phyloP scores from a whole-genome alignment of 2,888 invertebrate species.

The Lepidocyrtinus sp. region DNA sequence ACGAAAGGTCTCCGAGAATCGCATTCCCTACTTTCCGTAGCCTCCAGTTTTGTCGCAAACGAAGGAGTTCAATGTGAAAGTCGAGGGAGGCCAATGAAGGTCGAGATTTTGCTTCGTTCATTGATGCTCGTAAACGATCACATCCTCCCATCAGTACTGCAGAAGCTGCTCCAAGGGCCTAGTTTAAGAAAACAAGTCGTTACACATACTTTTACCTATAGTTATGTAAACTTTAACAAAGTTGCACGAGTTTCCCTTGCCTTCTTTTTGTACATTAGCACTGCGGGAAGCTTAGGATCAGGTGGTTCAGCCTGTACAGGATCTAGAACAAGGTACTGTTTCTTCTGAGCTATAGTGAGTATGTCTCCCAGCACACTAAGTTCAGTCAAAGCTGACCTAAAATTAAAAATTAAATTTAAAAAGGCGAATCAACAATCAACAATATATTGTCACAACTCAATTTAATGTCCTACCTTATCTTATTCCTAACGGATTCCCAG shows the following conservation, averaged over 20 bases:
- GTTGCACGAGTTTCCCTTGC: constrained; percentile 71
- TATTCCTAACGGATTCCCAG: constrained; percentile 94
- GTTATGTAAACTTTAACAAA: neutral
- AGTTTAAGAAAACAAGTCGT: neutral
- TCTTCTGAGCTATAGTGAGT: constrained; percentile 91
- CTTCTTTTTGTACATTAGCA: constrained; percentile 94
- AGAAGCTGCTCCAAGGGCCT: constrained; percentile 88
- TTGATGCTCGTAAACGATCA: constrained; percentile 86
- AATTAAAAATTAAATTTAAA: constrained; percentile 35
- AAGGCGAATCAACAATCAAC: neutral
- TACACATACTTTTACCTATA: constrained; percentile 27
- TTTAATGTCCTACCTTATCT: constrained; percentile 77
- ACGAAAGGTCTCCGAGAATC: constrained; percentile 96
- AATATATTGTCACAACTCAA: neutral
- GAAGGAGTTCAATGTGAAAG: constrained; percentile 92
- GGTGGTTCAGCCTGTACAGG: constrained; percentile 88
- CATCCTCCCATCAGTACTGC: constrained; percentile 88
- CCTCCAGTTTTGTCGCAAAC: constrained; percentile 94
- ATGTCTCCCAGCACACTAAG: constrained; percentile 94
- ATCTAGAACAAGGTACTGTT: constrained; percentile 94
- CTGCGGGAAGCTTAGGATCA: constrained; percentile 89
- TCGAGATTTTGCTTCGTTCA: constrained; percentile 79
- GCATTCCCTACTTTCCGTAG: constrained; percentile 96
- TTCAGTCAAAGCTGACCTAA: constrained; percentile 88
- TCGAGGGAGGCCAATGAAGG: constrained; percentile 80